These are phyloP conservation scores for Camelus bactrianus DNA, from an alignment of 2,113 vertebrate species.

Conservation along the genomic window DNA sequence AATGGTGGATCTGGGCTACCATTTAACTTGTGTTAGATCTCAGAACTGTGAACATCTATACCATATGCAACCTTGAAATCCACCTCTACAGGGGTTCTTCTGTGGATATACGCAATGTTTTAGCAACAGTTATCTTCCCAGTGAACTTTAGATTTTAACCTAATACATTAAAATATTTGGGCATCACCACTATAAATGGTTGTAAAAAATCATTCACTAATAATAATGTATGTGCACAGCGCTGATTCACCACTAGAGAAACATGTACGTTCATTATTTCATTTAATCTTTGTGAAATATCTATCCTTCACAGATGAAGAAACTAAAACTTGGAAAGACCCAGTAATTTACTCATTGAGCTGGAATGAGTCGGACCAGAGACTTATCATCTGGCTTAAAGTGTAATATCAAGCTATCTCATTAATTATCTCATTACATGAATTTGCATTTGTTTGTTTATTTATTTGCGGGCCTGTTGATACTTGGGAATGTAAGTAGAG, in stretches of 20 bases:
- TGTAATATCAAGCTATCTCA: neutral
- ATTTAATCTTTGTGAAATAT: neutral
- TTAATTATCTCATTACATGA: neutral
- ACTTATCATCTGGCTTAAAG: neutral
- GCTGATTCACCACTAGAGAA: neutral
- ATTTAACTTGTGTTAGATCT: constrained; percentile 96
- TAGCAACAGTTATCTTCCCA: neutral
- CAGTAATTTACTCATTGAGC: neutral
- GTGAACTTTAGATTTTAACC: neutral
- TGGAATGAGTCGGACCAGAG: neutral
- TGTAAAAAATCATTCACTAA: neutral
- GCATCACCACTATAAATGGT: neutral
- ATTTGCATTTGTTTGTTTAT: neutral
- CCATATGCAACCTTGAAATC: constrained; percentile 93
- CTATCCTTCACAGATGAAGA: neutral
- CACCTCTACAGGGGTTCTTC: constrained; percentile 88
- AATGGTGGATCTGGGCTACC: constrained; percentile 93
- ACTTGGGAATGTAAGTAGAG: neutral
- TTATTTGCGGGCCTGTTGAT: neutral
- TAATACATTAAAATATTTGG: constrained; percentile 20
- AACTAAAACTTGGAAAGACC: neutral
- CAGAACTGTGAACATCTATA: constrained; percentile 96
- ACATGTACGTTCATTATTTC: neutral
- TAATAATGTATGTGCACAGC: neutral
- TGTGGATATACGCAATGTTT: constrained; percentile 86